A percentile compares a stretch with the other conserved stretches of the same genome.
These are phyloP conservation scores for Chrysomela aeneicollis DNA, from an alignment of 2,888 invertebrate genomes.

Conservation along the genomic window DNA sequence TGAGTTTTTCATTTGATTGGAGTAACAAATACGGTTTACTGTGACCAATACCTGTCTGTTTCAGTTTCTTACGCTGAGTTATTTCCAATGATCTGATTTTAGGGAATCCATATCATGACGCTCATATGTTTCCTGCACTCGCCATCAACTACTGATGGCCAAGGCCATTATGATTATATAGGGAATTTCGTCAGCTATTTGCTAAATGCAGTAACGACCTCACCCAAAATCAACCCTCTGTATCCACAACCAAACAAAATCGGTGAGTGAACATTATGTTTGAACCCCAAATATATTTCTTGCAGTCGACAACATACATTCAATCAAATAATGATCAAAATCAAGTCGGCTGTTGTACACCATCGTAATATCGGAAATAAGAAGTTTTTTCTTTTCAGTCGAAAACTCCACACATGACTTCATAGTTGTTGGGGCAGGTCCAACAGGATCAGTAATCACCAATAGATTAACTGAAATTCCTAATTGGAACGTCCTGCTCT, in stretches of 20 bases:
- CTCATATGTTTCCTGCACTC: background rate
- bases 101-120: background rate
- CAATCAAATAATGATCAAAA: no score
- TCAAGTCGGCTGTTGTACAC: no score
- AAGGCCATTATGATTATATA: background rate
- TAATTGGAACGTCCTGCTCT: constrained; percentile 71
- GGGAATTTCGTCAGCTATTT: background rate
- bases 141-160: background rate
- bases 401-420: constrained; percentile 65
- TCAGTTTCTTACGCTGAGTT: no score
- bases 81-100: background rate
- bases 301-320: no score
- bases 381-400: no score
- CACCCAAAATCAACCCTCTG: background rate
- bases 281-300: no score
- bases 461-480: constrained; percentile 75
- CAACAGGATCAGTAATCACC: constrained; percentile 79
- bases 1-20: no score
- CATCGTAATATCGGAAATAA: no score
- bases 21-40: no score
- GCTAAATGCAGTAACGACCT: background rate
- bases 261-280: background rate
- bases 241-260: background rate
- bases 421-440: constrained; percentile 81
- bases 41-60: no score